Evolutionary conservation across 2,888 invertebrate species (phyloP), one percentile per base, ranked within the genome.

Genomic region (Drosophila borealis): DNA sequence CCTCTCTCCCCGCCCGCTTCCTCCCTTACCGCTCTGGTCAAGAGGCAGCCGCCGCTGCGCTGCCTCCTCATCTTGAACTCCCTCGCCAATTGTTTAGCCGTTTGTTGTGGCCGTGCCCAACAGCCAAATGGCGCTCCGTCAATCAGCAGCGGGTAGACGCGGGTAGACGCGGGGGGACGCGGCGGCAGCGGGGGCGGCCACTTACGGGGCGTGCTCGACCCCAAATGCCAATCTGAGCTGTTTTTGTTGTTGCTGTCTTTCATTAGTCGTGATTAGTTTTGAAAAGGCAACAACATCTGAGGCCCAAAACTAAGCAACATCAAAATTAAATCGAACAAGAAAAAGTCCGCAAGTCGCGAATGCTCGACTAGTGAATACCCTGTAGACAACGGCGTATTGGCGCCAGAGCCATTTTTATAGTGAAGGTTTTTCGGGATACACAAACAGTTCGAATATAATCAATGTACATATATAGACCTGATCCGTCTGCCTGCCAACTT

Each of bases 191-290:
- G 45, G 49, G 34, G 51, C 56, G 62, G 62, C 39, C 63, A 64
- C 49, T 57, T 48, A 36, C 59, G 73, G 54, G 86, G 83, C 83
- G 86, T 85, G 73, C 49, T 56, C 69, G 81, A 86, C 86, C 78
- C 81, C 83, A 86, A 81, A 84, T 78, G 76, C 78, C 83, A 80
- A 60, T 69, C 70, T 67, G 41, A 74, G 61, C 65, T 55, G 48
- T 17, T 44, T 37, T 42, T 45, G 37, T 46, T 56, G 61, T 53
- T 72, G 68, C 73, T 72, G 82, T 69, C 77, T 79, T 83, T 78
- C 79, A 82, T 82, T 82, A 83, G 74, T 74, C 82, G 82, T 82
- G 83, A 82, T 80, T 82, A 82, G 80, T 85, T 85, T 75, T 49
- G 37, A 78, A 70, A 85, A 73, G 66, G 42, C 70, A 70, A 75